Conservation (phyloP, 1,140 invertebrate genomes). For the Drosophila guanche region DNA sequence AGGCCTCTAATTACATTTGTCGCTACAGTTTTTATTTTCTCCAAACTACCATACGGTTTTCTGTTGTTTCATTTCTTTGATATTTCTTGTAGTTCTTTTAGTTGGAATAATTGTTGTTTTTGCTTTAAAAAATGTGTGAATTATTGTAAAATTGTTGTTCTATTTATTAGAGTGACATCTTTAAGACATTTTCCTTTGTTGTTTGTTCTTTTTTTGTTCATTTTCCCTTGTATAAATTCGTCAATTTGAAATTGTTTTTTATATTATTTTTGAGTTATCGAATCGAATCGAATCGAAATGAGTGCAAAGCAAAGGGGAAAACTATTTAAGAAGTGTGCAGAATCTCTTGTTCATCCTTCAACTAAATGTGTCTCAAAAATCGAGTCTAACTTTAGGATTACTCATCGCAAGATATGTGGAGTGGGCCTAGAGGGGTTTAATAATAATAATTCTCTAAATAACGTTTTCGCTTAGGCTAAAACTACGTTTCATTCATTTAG, state of each 20-base stretch:
- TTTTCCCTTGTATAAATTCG: slow-evolving; percentile 68
- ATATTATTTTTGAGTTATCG: slow-evolving; percentile 34
- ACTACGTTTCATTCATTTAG: slow-evolving; percentile 18
- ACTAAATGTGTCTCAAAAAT: slow-evolving; percentile 19
- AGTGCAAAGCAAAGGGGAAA: slow-evolving; percentile 62
- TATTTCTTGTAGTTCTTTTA: slow-evolving; percentile 32
- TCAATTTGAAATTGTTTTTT: slow-evolving; percentile 45
- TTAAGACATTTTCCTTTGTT: slow-evolving; percentile 48
- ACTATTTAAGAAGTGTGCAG: slow-evolving; percentile 43
- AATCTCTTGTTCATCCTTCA: slow-evolving; percentile 6
- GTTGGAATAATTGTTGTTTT: slow-evolving; percentile 33
- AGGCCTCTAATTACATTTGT: slow-evolving; percentile 58
- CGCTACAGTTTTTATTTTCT: slow-evolving; percentile 35
- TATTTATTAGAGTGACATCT: slow-evolving; percentile 26
- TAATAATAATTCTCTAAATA: slow-evolving; percentile 15
- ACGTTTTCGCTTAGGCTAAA: slow-evolving; percentile 33
- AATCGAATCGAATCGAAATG: slow-evolving; percentile 31
- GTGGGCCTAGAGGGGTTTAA: neutral
- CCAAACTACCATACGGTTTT: slow-evolving; percentile 32
- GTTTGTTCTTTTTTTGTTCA: slow-evolving; percentile 10
- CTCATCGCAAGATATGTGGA: slow-evolving; percentile 58
- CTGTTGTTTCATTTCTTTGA: slow-evolving; percentile 24
- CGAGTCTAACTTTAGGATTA: slow-evolving; percentile 34
- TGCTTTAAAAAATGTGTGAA: slow-evolving; percentile 56
- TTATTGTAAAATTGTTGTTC: slow-evolving; percentile 42